A percentile compares a stretch with the other conserved stretches of the same genome.
Evolutionary conservation across 2,888 invertebrate genomes (phyloP).

Genomic region (Drosophila greeni): DNA sequence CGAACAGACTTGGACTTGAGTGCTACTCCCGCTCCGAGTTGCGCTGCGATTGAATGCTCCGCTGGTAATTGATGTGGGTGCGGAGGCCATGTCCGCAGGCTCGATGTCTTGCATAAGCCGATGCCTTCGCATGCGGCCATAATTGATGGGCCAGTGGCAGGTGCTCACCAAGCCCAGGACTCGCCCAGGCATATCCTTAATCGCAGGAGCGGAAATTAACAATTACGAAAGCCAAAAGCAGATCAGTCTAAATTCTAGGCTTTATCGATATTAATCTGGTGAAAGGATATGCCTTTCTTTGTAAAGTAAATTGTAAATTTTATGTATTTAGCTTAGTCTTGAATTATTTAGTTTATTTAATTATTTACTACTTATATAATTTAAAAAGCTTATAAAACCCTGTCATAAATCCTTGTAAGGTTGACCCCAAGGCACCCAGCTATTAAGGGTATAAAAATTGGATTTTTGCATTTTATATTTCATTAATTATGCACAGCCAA

Average conservation of each 20-base stretch:
- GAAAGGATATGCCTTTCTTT: background rate
- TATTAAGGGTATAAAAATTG: slow-evolving; percentile 41
- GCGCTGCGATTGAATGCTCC: slow-evolving; percentile 41
- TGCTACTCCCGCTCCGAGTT: slow-evolving; percentile 3
- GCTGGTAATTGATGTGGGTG: slow-evolving; percentile 47
- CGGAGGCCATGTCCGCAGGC: slow-evolving; percentile 13
- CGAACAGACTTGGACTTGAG: background rate
- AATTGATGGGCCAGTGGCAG: slow-evolving; percentile 64
- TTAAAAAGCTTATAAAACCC: no score
- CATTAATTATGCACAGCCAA: slow-evolving; percentile 73
- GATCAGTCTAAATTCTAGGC: background rate
- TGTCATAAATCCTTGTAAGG: background rate
- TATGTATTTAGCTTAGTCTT: background rate
- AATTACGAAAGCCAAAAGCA: slow-evolving; percentile 10
- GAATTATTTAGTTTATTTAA: background rate
- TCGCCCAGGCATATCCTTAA: slow-evolving; percentile 23
- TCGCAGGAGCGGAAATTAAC: slow-evolving; percentile 21
- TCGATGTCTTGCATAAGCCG: slow-evolving; percentile 39
- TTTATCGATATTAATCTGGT: background rate
- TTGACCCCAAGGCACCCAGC: no score
- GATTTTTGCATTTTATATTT: slow-evolving; percentile 72
- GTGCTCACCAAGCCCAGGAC: slow-evolving; percentile 64
- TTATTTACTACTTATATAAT: background rate
- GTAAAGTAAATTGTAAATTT: background rate
- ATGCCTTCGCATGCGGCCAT: slow-evolving; percentile 56